phyloP scores from a whole-genome alignment of 2,888 invertebrate genomes.

The Thymelicus acteon region DNA sequence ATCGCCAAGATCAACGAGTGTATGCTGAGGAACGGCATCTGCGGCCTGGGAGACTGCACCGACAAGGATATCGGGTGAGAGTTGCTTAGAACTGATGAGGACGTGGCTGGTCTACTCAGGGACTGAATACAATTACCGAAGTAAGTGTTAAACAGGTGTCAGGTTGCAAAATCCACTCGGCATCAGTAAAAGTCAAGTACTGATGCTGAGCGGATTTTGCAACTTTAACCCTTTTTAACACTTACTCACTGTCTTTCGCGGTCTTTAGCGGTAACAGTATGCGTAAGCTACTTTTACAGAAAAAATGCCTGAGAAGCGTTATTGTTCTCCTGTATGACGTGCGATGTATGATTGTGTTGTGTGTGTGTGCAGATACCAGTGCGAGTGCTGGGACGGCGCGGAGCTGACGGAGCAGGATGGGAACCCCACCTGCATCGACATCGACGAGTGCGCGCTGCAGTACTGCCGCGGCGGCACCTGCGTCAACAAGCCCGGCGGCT shows the following conservation, averaged over 20 bases:
- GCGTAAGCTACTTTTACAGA: too few relatives aligned
- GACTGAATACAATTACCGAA: too few relatives aligned
- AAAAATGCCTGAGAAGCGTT: background rate
- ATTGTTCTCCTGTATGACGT: too few relatives aligned
- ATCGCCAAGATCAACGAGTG: conserved; percentile 89
- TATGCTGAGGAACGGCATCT: conserved; percentile 89
- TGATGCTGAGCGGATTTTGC: too few relatives aligned
- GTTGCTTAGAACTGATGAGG: conserved; percentile 28
- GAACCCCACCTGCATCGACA: conserved; percentile 86
- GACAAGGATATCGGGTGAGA: conserved; percentile 88
- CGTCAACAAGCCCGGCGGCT: conserved; percentile 89
- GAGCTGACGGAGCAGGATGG: conserved; percentile 72
- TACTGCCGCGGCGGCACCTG: conserved; percentile 91
- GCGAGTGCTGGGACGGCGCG: conserved; percentile 91
- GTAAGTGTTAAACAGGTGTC: too few relatives aligned
- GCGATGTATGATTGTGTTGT: background rate
- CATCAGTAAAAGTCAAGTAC: too few relatives aligned
- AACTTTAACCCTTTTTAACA: too few relatives aligned
- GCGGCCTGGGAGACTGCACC: conserved; percentile 89
- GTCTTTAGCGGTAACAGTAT: too few relatives aligned
- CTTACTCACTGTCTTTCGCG: too few relatives aligned
- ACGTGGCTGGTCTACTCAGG: too few relatives aligned
- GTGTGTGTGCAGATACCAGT: conserved; percentile 84
- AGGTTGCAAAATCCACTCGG: too few relatives aligned
- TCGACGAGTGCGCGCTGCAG: conserved; percentile 92